Percentiles rank a stretch among this genome's conserved stretches.
Conservation (phyloP, 2,797 vertebrate genomes). For the Trematomus bernacchii region DNA sequence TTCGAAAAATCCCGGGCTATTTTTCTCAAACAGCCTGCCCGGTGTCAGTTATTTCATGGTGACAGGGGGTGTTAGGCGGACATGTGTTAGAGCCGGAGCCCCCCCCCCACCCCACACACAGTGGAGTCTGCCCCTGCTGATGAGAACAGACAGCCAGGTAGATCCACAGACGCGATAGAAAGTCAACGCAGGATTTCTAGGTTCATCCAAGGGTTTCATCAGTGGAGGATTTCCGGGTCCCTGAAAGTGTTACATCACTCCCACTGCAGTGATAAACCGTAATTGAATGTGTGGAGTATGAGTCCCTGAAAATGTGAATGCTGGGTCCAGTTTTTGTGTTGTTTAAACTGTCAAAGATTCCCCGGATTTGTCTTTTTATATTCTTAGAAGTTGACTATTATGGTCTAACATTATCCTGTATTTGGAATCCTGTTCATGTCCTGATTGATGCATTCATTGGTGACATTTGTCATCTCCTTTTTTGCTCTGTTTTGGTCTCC, state of each 20-base stretch:
- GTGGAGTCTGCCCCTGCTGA: slow-evolving; percentile 57
- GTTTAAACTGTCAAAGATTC: neutral
- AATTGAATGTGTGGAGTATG: slow-evolving; percentile 37
- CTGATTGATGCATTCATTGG: too few relatives aligned
- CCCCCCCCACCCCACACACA: slow-evolving; percentile 33
- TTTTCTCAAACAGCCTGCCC: slow-evolving; percentile 28
- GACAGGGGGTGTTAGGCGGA: slow-evolving; percentile 67
- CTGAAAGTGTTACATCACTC: slow-evolving; percentile 74
- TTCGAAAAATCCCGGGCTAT: slow-evolving; percentile 5
- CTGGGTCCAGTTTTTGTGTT: neutral
- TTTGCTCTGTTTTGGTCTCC: neutral
- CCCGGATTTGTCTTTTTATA: neutral
- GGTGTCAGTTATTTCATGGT: slow-evolving; percentile 71
- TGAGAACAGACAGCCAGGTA: slow-evolving; percentile 77
- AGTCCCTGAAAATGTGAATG: slow-evolving; percentile 15
- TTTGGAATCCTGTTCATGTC: neutral
- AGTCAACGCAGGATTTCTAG: slow-evolving; percentile 67
- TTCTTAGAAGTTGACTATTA: neutral
- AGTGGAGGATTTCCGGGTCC: slow-evolving; percentile 74
- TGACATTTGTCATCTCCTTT: neutral
- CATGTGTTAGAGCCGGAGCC: slow-evolving; percentile 54
- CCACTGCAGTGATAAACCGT: slow-evolving; percentile 52
- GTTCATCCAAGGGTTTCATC: slow-evolving; percentile 72
- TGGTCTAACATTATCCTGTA: neutral
- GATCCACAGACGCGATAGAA: slow-evolving; percentile 61